phyloP scores from a whole-genome alignment of 1,140 invertebrate genomes.

The Muscidifurax raptorellus region DNA sequence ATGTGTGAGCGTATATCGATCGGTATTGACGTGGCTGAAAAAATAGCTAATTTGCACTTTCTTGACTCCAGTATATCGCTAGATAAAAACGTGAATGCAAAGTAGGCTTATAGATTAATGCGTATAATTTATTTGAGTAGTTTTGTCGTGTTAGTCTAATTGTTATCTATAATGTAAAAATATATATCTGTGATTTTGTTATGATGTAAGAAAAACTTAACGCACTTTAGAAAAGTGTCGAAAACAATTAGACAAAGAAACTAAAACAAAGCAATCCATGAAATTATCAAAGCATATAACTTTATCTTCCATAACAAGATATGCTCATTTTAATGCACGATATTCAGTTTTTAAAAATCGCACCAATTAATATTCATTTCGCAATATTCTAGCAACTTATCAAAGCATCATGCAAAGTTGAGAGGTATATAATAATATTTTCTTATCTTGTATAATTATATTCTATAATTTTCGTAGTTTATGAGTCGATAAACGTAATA shows the following conservation, averaged over 20 bases:
- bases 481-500: not conserved
- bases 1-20: not conserved
- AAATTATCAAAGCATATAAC: too few species aligned
- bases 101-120: too few species aligned
- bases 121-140: not conserved
- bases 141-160: not conserved
- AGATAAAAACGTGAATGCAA: too few species aligned
- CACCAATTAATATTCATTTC: not conserved
- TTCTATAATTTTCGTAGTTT: not conserved
- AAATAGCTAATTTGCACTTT: not conserved
- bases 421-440: not conserved
- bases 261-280: not conserved
- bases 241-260: constrained; percentile 2
- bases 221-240: too few species aligned
- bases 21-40: not conserved
- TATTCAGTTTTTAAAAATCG: not conserved
- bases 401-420: not conserved
- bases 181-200: not conserved
- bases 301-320: too few species aligned
- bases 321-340: not conserved
- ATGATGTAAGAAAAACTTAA: not conserved
- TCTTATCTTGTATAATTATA: not conserved
- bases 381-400: not conserved
- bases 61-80: too few species aligned
- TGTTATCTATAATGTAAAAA: too few species aligned